Percentiles rank a stretch among this genome's conserved stretches.
Evolutionary conservation across 2,797 vertebrate species (phyloP).

Genomic region (Rhynchotus rufescens): DNA sequence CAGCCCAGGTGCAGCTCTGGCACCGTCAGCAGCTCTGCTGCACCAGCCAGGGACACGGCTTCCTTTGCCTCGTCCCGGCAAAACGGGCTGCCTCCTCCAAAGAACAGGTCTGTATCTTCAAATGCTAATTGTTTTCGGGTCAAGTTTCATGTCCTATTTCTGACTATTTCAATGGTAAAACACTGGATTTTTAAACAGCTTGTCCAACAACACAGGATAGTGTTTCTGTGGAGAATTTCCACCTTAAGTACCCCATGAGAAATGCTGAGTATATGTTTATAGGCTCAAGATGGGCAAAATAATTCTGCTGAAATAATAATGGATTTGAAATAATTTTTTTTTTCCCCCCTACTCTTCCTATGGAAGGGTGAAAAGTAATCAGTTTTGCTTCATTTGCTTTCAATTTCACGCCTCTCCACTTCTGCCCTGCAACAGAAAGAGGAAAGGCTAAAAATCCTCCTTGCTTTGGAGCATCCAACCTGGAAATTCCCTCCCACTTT

Average conservation of each 20-base stretch:
- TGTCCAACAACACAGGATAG: not conserved
- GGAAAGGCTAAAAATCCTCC: not conserved
- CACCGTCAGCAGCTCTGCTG: not conserved
- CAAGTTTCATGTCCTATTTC: not conserved
- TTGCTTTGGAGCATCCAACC: not conserved
- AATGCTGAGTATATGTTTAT: not conserved
- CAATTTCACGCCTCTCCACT: constrained; percentile 19
- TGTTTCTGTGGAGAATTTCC: not conserved
- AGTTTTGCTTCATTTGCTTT: constrained; percentile 28
- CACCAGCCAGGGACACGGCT: not conserved
- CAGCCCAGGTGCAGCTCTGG: not conserved
- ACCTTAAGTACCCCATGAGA: not conserved
- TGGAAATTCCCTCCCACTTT: not conserved
- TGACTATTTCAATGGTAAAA: not conserved
- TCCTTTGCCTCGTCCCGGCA: not conserved
- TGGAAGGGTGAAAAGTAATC: constrained; percentile 18
- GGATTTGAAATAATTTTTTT: not conserved
- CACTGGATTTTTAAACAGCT: not conserved
- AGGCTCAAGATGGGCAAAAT: not conserved
- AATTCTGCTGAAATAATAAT: not conserved
- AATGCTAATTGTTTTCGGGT: accelerated
- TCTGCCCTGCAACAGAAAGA: not conserved
- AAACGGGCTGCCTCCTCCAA: accelerated
- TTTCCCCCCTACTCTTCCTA: not conserved
- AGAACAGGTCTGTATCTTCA: not conserved